phyloP scores from a whole-genome alignment of 2,888 invertebrate species.

The Stegana nigrithorax region DNA sequence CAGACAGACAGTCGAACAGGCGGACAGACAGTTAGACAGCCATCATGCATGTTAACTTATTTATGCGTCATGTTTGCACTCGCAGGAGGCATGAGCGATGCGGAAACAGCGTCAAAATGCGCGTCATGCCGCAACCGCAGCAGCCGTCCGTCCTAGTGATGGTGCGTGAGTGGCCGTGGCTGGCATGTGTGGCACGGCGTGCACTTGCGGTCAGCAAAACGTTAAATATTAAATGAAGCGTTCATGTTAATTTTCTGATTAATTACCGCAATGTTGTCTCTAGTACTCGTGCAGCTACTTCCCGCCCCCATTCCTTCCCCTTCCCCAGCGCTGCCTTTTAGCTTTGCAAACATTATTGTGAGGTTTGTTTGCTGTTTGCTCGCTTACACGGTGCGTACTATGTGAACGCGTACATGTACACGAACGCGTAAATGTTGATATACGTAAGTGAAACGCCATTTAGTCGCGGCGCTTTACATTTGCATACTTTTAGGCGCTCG shows the following conservation, averaged over 20 bases:
- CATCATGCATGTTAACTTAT: conserved; percentile 36
- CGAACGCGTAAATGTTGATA: background rate
- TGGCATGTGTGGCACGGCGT: too few relatives aligned
- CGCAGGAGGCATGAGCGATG: conserved; percentile 38
- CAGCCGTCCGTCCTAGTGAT: background rate
- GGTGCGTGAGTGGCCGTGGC: too few relatives aligned
- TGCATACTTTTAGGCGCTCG: conserved; percentile 48
- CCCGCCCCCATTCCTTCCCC: background rate
- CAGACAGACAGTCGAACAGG: conserved; percentile 4
- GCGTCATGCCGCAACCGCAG: background rate
- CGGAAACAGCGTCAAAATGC: background rate
- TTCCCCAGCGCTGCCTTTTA: background rate
- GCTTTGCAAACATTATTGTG: too few relatives aligned
- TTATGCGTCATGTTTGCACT: conserved; percentile 39
- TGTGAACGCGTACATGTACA: background rate
- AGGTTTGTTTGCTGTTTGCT: conserved; percentile 26
- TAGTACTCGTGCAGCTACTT: conserved; percentile 14
- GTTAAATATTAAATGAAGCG: conserved; percentile 69
- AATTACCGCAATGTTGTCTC: conserved; percentile 60
- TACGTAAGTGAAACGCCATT: conserved; percentile 8
- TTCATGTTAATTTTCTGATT: conserved; percentile 69
- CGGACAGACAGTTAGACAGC: conserved; percentile 33
- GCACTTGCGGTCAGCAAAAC: conserved; percentile 41
- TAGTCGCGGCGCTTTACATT: conserved; percentile 26
- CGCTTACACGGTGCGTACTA: background rate